Evolutionary conservation across 2,888 invertebrate genomes (phyloP).

Genomic region (Nemotelus pantherinus): DNA sequence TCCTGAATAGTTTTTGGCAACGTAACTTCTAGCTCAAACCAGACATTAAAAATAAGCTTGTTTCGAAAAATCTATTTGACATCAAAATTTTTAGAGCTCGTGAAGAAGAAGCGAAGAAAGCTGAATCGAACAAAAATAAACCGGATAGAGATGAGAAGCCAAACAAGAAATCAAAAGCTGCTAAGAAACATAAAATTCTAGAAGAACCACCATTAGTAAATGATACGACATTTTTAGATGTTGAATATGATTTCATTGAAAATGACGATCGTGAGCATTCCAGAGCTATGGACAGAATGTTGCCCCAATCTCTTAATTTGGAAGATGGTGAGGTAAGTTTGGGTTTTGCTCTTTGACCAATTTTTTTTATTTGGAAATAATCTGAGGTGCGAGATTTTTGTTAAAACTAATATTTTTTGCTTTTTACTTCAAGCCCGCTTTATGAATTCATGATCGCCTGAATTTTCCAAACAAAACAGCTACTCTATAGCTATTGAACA

Average conservation of each 20-base stretch:
- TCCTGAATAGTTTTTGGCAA: too few relatives aligned
- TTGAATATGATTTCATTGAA: constrained; percentile 24
- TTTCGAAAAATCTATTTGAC: too few relatives aligned
- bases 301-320: background rate
- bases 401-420: too few relatives aligned
- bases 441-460: too few relatives aligned
- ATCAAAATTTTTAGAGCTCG: background rate
- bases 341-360: background rate
- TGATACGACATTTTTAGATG: constrained; percentile 11
- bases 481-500: too few relatives aligned
- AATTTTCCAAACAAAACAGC: too few relatives aligned
- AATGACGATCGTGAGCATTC: background rate
- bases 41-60: too few relatives aligned
- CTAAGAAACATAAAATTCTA: background rate
- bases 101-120: constrained; percentile 32
- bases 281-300: background rate
- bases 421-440: too few relatives aligned
- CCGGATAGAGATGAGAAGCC: constrained; percentile 1
- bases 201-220: background rate
- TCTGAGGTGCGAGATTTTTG: too few relatives aligned
- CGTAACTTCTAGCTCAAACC: too few relatives aligned
- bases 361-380: too few relatives aligned
- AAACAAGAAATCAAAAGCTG: background rate
- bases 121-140: background rate
- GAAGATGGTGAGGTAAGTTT: constrained; percentile 2